phyloP scores from a whole-genome alignment of 2,797 vertebrate genomes.

The Lepus oiostolus region DNA sequence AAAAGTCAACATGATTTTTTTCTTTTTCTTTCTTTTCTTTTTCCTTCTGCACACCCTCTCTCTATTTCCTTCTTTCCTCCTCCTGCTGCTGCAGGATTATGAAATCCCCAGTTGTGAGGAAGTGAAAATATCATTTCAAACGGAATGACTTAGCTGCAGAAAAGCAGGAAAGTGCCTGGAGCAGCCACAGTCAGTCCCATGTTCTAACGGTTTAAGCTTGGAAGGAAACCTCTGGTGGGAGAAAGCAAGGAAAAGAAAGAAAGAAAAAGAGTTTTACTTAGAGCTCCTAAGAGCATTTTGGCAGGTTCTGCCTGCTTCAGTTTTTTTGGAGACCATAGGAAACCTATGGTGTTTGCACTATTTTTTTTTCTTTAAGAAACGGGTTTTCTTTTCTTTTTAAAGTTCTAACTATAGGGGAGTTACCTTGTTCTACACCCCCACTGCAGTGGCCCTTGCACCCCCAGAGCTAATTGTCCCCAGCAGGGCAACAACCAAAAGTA shows the following conservation, averaged over 20 bases:
- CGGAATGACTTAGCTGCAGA: constrained; percentile 83
- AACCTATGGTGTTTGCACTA: neutral
- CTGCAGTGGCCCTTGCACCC: neutral
- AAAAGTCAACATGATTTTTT: constrained; percentile 55
- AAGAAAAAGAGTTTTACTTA: constrained; percentile 38
- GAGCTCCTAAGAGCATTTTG: neutral
- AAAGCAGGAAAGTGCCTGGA: constrained; percentile 52
- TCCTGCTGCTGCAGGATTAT: constrained; percentile 78
- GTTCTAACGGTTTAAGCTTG: constrained; percentile 79
- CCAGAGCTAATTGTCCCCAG: neutral
- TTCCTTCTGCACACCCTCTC: no score
- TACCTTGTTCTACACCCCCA: neutral
- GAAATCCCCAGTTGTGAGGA: constrained; percentile 88
- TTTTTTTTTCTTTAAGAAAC: neutral
- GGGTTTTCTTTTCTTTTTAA: neutral
- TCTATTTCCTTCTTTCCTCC: neutral
- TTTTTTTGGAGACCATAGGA: neutral
- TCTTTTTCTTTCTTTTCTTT: constrained; percentile 21
- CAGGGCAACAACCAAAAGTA: neutral
- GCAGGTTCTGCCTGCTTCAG: neutral
- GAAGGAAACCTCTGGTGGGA: constrained; percentile 62
- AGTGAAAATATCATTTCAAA: constrained; percentile 90
- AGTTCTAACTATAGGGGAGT: neutral
- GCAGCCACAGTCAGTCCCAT: constrained; percentile 22
- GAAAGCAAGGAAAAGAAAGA: neutral